These are phyloP conservation scores for Laupala kohalensis DNA, from an alignment of 1,140 invertebrate genomes.

Conservation along the genomic window DNA sequence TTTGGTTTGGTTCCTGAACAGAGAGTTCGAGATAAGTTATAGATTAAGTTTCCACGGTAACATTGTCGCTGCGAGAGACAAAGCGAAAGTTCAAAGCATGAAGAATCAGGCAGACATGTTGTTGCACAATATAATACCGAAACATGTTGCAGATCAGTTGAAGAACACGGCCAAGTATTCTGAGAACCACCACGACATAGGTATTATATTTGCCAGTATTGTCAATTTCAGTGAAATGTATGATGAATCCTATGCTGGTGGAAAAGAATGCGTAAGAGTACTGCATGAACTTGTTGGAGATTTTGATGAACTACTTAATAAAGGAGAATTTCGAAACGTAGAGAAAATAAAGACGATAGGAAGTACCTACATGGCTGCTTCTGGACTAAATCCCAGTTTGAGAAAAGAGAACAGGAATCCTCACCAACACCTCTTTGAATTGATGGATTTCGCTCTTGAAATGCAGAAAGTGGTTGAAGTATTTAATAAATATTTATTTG, in stretches of 20 bases:
- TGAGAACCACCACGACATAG: conserved; percentile 85
- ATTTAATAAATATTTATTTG: conserved; percentile 77
- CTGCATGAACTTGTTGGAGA: conserved; percentile 90
- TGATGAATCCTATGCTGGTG: conserved; percentile 85
- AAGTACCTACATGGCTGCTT: conserved; percentile 94
- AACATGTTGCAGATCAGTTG: conserved; percentile 82
- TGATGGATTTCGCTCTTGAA: conserved; percentile 78
- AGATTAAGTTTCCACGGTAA: conserved; percentile 86
- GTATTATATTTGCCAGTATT: conserved; percentile 88
- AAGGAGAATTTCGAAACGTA: conserved; percentile 70
- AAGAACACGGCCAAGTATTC: conserved; percentile 91
- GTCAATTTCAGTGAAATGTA: conserved; percentile 94
- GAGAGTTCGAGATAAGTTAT: conserved; percentile 91
- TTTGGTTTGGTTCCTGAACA: conserved; percentile 80
- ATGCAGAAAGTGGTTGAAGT: conserved; percentile 75
- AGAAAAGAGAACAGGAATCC: conserved; percentile 39
- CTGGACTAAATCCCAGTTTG: conserved; percentile 71
- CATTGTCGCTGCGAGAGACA: conserved; percentile 73
- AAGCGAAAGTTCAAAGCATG: conserved; percentile 68
- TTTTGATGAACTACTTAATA: conserved; percentile 82
- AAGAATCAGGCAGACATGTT: conserved; percentile 94
- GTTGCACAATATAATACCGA: conserved; percentile 90
- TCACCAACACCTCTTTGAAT: conserved; percentile 65
- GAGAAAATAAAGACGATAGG: conserved; percentile 99
- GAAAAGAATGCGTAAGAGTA: conserved; percentile 84